Evolutionary conservation across 1,140 invertebrate genomes (phyloP).

Genomic region (Rhizoglyphus robini): DNA sequence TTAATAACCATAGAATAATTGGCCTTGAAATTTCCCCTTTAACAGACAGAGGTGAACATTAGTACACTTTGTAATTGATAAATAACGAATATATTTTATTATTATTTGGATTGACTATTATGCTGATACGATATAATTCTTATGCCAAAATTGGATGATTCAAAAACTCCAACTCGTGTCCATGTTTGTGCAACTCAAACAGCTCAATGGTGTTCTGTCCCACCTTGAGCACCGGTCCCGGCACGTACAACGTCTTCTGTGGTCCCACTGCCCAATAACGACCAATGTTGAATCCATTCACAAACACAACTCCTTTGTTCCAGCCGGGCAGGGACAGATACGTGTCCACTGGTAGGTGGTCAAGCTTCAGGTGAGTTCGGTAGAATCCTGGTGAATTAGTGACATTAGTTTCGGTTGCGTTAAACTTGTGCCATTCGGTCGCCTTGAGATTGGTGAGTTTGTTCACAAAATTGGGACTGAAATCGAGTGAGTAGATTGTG

Average conservation of each 20-base stretch:
- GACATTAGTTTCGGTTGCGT: neutral
- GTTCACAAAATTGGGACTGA: neutral
- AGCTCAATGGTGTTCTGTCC: constrained; percentile 20
- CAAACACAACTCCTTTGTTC: constrained; percentile 41
- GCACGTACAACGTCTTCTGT: constrained; percentile 43
- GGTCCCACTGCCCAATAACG: constrained; percentile 46
- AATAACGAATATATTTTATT: no score
- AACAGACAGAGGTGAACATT: no score
- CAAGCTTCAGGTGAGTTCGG: neutral
- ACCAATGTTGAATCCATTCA: constrained; percentile 51
- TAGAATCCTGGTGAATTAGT: neutral
- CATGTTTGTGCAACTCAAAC: constrained; percentile 19
- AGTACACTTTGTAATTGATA: no score
- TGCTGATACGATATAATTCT: no score
- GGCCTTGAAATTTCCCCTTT: no score
- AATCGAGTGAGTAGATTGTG: neutral
- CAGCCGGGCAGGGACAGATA: constrained; percentile 19
- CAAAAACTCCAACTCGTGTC: constrained; percentile 3
- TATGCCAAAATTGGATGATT: constrained; percentile 16
- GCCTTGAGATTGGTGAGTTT: no score
- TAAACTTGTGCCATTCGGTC: no score
- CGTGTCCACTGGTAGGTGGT: constrained; percentile 15
- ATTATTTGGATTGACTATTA: no score
- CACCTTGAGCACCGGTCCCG: constrained; percentile 27
- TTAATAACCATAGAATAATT: no score